Evolutionary conservation across 2,113 vertebrate genomes (phyloP), one percentile per base, ranked within the genome.

Genomic region (Prietella phreatophila): DNA sequence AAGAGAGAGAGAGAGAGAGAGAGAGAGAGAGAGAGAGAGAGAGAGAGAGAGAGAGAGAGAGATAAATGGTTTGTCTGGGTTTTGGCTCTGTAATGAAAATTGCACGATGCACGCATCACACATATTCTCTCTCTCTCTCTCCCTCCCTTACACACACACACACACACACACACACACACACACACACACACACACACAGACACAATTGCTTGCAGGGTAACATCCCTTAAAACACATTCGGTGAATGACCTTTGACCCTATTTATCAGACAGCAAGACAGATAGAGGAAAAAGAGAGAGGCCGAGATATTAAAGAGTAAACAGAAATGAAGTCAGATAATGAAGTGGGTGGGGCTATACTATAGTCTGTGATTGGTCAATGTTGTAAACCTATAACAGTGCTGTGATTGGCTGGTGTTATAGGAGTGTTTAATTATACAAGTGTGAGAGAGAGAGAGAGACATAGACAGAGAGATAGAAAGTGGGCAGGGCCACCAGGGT

Each of bases 401-500:
- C 86, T 19, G 39, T 82, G 83, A 75, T 63, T 82, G 19, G n/a
- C 53, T 73, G 30, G 61, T 71, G 78, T 83, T 84, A 86, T 56
- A 50, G 79, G 56, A 69, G 27, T n/a, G 27, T 27, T 15, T 4
- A 20, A 36, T 8, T 17, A 76, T 11, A 78, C 27, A 42, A 10
- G 39, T 85, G 73, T 63, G 56, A 56, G 30, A 86, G 81, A 76
- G 10, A 82, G n/a, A 42, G 1, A 79, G 65, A 76, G 20, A 88
- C 86, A 91, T 85, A 89, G 56, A 88, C 19, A 81, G 83, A 91
- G 53, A 89, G 63, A 87, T 3, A 86, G 53, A 55, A 83, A 85
- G 86, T 73, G 87, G 63, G 87, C 69, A 94, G 96, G 96, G 96
- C 96, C 98, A 99, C 97, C 97, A 99, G 98, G 97, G 98, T 97